Conservation (phyloP, 2,888 invertebrate species). For the Parnassius glacialis region DNA sequence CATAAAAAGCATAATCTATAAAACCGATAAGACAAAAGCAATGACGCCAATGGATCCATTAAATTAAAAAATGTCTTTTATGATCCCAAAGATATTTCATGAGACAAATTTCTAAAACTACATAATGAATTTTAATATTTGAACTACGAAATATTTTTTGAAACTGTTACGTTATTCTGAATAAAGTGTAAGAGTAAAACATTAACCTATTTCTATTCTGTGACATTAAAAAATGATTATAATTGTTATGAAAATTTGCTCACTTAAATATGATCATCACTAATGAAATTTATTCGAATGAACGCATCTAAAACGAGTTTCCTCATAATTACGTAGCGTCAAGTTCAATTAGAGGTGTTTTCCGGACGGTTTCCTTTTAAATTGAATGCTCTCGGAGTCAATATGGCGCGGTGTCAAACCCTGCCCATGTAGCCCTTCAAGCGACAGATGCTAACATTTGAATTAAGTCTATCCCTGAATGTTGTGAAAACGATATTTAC, state of each 20-base stretch:
- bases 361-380: slow-evolving; percentile 27
- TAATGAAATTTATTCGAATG: not conserved
- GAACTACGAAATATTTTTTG: not conserved
- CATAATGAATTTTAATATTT: not conserved
- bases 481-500: not conserved
- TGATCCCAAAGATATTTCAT: too few species aligned
- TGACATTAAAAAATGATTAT: too few species aligned
- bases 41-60: too few species aligned
- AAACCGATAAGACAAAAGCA: too few species aligned
- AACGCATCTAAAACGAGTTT: slow-evolving; percentile 3
- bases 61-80: too few species aligned
- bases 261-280: not conserved
- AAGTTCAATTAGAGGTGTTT: slow-evolving; percentile 6
- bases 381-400: slow-evolving; percentile 4
- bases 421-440: not conserved
- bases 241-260: too few species aligned
- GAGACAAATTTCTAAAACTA: not conserved
- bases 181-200: too few species aligned
- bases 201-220: too few species aligned
- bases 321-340: slow-evolving; percentile 6
- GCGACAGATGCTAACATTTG: not conserved
- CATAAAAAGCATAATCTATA: too few species aligned
- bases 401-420: not conserved
- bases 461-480: not conserved
- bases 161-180: not conserved